Evolutionary conservation across 2,113 vertebrate genomes (phyloP).

Genomic region (Furnarius figulus): DNA sequence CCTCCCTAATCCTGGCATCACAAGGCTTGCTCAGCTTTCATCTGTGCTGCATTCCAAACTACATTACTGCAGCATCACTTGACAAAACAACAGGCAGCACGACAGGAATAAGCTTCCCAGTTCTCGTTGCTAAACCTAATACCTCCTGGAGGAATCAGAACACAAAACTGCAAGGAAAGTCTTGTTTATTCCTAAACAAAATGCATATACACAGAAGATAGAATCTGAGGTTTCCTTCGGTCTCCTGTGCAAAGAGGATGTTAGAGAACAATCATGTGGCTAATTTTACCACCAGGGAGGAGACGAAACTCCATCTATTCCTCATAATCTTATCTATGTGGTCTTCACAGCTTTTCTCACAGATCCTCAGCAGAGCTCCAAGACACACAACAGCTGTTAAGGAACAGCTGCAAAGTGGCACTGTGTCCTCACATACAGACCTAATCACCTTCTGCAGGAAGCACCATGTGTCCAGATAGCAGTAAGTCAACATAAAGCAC

Average conservation of each 20-base stretch:
- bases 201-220: not conserved
- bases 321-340: not conserved
- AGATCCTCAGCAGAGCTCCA: not conserved
- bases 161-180: not conserved
- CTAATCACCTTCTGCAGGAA: not conserved
- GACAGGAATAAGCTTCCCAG: not conserved
- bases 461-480: not conserved
- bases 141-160: not conserved
- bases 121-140: not conserved
- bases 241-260: not conserved
- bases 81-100: not conserved
- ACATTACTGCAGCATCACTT: not conserved
- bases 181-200: not conserved
- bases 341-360: not conserved
- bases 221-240: not conserved
- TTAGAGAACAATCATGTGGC: not conserved
- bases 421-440: fast-evolving
- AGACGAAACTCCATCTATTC: not conserved
- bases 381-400: not conserved
- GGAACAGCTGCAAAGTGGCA: not conserved
- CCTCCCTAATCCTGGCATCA: not conserved
- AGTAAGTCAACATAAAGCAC: not conserved
- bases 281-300: not conserved
- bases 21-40: not conserved
- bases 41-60: not conserved